Conservation (phyloP, 2,113 vertebrate species). For the Xerus inauris region DNA sequence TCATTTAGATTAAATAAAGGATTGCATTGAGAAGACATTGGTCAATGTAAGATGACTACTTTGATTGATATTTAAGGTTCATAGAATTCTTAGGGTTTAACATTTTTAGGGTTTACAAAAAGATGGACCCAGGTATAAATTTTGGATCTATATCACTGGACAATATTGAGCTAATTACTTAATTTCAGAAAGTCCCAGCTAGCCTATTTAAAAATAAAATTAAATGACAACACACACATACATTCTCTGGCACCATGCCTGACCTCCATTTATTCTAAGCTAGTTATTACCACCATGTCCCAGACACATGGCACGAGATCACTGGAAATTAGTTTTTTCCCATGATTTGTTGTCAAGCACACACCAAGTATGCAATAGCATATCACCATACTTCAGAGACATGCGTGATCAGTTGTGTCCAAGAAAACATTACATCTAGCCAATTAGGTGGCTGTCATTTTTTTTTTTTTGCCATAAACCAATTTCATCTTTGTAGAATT, state of each 20-base stretch:
- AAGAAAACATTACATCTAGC: not conserved
- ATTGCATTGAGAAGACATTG: not conserved
- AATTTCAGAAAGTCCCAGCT: not conserved
- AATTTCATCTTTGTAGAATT: not conserved
- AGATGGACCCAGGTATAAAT: not conserved
- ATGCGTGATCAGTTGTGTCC: fast-evolving
- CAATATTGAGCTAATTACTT: not conserved
- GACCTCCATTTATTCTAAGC: not conserved
- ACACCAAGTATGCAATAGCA: not conserved
- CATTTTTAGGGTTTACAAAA: not conserved
- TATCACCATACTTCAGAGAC: not conserved
- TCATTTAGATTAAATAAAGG: not conserved
- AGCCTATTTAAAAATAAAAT: not conserved
- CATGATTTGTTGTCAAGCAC: not conserved
- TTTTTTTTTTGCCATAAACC: not conserved
- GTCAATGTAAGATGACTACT: not conserved
- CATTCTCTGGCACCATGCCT: not conserved
- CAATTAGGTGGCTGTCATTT: not conserved
- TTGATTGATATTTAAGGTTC: not conserved
- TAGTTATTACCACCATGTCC: not conserved
- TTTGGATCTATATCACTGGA: not conserved
- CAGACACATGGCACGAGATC: not conserved
- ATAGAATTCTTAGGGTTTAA: not conserved
- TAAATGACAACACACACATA: not conserved
- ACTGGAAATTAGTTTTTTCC: not conserved